A percentile compares a stretch with the other conserved stretches of the same genome.
These are phyloP conservation scores for Volucella inflata DNA, from an alignment of 2,888 invertebrate genomes.

Conservation along the genomic window DNA sequence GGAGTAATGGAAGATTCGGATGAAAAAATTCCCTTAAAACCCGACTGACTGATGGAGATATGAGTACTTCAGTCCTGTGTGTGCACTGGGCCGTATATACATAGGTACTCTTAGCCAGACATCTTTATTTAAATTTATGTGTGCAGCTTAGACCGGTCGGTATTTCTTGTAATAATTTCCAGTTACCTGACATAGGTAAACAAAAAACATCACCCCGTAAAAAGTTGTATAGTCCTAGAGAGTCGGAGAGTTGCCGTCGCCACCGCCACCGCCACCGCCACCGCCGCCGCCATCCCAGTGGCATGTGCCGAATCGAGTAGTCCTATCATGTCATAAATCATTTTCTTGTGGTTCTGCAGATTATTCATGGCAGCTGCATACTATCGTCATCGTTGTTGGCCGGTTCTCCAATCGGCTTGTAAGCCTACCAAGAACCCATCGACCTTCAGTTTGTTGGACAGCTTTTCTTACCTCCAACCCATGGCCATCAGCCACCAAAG, in stretches of 20 bases:
- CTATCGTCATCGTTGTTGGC: constrained; percentile 55
- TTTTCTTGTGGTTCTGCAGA: constrained; percentile 72
- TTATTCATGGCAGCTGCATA: constrained; percentile 74
- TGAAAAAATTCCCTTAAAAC: constrained; percentile 30
- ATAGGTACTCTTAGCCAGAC: constrained; percentile 28
- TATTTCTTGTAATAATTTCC: constrained; percentile 57
- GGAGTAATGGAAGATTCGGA: constrained; percentile 1
- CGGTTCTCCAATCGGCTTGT: constrained; percentile 8
- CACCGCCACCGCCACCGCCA: constrained; percentile 18
- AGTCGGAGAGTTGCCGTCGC: neutral
- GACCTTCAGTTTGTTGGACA: constrained; percentile 69
- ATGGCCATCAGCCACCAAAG: constrained; percentile 2
- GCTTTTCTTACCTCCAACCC: constrained; percentile 27
- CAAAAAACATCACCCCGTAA: constrained; percentile 27
- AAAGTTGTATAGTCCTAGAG: constrained; percentile 4
- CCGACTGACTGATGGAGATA: constrained; percentile 52
- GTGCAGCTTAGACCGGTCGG: constrained; percentile 33
- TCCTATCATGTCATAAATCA: constrained; percentile 69
- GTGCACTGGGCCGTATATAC: neutral
- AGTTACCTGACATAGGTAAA: constrained; percentile 63
- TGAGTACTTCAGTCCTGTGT: neutral
- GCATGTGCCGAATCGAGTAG: constrained; percentile 41
- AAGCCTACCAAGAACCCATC: constrained; percentile 10
- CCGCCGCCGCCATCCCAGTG: neutral
- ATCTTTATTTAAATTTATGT: constrained; percentile 70